Conservation (phyloP, 2,797 vertebrate genomes). For the Lepus oiostolus region DNA sequence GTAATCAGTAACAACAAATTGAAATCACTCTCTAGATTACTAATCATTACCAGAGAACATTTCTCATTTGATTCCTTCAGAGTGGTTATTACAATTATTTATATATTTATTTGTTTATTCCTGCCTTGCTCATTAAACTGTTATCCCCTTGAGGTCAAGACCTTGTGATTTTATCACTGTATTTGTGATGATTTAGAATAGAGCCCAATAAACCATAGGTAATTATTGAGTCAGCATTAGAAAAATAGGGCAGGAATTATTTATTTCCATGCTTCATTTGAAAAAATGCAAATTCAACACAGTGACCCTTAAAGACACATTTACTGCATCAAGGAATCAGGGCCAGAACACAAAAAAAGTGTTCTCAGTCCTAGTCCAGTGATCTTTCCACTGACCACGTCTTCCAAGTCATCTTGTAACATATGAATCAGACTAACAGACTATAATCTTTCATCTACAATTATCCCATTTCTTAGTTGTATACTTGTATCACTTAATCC, state of each 20-base stretch:
- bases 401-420: conserved; percentile 33
- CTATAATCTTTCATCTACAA: conserved; percentile 47
- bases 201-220: not conserved
- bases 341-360: conserved; percentile 24
- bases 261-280: conserved; percentile 32
- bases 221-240: conserved; percentile 34
- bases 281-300: conserved; percentile 51
- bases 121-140: conserved; percentile 19
- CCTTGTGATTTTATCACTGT: not conserved
- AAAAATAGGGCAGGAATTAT: conserved; percentile 6
- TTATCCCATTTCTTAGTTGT: not conserved
- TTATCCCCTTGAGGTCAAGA: not conserved
- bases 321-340: conserved; percentile 19
- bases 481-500: conserved; percentile 42
- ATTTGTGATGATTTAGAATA: conserved; percentile 6
- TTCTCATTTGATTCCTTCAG: conserved; percentile 21
- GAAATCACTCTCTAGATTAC: conserved; percentile 35
- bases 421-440: not conserved
- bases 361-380: not conserved
- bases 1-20: not conserved
- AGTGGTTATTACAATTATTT: not conserved
- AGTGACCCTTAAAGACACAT: not conserved
- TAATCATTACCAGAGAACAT: not conserved
- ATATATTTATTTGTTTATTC: conserved; percentile 6
- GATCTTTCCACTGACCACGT: not conserved